phyloP scores from a whole-genome alignment of 2,888 invertebrate genomes.

The Leptopilina syphax region DNA sequence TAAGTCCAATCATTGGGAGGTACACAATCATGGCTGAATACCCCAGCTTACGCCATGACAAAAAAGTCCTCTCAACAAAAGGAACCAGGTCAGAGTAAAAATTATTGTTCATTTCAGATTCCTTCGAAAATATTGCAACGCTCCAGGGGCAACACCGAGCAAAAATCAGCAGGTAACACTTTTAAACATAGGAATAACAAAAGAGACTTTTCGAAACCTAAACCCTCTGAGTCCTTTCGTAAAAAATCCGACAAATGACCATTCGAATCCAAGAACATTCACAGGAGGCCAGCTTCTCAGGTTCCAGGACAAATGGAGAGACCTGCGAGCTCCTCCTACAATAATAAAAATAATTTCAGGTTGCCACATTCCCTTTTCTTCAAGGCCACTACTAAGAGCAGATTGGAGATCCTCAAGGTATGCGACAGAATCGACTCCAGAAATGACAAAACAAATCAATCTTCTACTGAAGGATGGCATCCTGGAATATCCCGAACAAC shows the following conservation, averaged over 20 bases:
- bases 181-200: not conserved
- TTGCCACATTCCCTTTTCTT: not conserved
- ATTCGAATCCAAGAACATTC: not conserved
- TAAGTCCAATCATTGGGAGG: conserved; percentile 49
- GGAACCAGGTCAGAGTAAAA: not conserved
- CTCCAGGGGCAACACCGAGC: not conserved
- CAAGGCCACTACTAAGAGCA: not conserved
- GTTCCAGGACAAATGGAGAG: not conserved
- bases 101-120: not conserved
- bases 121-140: not conserved
- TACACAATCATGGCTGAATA: conserved; percentile 51
- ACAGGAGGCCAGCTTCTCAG: not conserved
- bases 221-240: conserved; percentile 44
- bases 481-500: not conserved
- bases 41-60: conserved; percentile 27
- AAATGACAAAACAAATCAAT: not conserved
- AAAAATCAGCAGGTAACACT: too few relatives aligned
- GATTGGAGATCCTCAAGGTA: not conserved
- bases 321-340: not conserved
- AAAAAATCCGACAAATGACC: conserved; percentile 42
- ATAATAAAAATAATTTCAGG: not conserved
- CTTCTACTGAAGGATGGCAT: not conserved
- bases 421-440: not conserved
- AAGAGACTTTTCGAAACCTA: not conserved
- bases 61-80: not conserved